A percentile compares a stretch with the other conserved stretches of the same genome.
Evolutionary conservation across 2,888 invertebrate genomes (phyloP).

Genomic region (Mycalesis mineus): DNA sequence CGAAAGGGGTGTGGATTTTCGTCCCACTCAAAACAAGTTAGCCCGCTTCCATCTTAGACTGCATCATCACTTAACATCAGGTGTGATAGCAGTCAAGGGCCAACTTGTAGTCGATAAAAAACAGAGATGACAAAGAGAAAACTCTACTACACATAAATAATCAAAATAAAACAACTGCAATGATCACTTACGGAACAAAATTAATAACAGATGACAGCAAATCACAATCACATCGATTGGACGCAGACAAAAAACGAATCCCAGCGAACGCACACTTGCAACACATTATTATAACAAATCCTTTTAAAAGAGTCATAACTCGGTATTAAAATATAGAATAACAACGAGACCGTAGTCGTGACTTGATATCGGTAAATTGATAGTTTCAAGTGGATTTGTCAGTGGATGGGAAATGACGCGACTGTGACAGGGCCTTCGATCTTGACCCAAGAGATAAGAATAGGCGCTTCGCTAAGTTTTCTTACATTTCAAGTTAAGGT

Average conservation of each 20-base stretch:
- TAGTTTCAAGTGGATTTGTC: slow-evolving; percentile 25
- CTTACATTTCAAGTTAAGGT: background rate
- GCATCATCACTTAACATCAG: too few species aligned
- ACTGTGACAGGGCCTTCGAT: slow-evolving; percentile 21
- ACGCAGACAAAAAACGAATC: slow-evolving; percentile 2
- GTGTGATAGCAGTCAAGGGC: too few species aligned
- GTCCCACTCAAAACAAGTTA: too few species aligned
- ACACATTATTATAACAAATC: slow-evolving; percentile 26
- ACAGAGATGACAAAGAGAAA: too few species aligned
- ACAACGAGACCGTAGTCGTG: slow-evolving; percentile 9
- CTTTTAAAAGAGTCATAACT: slow-evolving; percentile 26
- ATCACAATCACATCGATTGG: slow-evolving; percentile 19
- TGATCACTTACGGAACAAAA: slow-evolving; percentile 20
- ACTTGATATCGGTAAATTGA: slow-evolving; percentile 14
- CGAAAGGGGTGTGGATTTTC: too few species aligned
- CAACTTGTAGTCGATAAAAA: too few species aligned
- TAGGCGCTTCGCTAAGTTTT: background rate
- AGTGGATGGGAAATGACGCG: slow-evolving; percentile 23
- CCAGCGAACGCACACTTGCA: slow-evolving; percentile 15
- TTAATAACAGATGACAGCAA: slow-evolving; percentile 9
- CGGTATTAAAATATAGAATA: slow-evolving; percentile 8
- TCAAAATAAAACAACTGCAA: too few species aligned
- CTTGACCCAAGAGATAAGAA: slow-evolving; percentile 34
- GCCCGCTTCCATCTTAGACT: too few species aligned
- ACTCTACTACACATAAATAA: too few species aligned